Percentiles rank a stretch among this genome's conserved stretches.
These are phyloP conservation scores for Peromyscus leucopus DNA, from an alignment of 2,113 vertebrate genomes.

Conservation along the genomic window DNA sequence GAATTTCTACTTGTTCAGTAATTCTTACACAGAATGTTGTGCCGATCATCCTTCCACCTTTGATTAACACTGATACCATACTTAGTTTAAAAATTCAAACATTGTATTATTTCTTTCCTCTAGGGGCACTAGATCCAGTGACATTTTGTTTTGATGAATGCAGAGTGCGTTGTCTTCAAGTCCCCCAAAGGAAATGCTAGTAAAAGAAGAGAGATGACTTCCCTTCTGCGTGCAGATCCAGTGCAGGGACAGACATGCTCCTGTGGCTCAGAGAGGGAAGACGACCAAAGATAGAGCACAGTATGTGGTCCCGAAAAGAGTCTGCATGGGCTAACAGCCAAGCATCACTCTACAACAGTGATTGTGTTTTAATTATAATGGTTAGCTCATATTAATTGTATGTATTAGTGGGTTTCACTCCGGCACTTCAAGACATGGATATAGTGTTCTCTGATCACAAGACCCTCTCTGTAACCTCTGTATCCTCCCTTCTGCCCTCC, in stretches of 20 bases:
- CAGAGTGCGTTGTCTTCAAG: neutral
- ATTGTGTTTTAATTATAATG: neutral
- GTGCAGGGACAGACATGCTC: neutral
- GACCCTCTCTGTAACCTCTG: neutral
- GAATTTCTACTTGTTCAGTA: neutral
- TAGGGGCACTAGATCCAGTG: neutral
- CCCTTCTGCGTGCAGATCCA: neutral
- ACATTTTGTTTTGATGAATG: slow-evolving; percentile 31
- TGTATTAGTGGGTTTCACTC: neutral
- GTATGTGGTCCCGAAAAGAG: too few species aligned
- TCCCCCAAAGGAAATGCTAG: slow-evolving; percentile 21
- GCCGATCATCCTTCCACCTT: neutral
- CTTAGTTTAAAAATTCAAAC: neutral
- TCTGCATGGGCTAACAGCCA: neutral
- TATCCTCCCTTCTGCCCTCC: neutral
- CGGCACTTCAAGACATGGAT: neutral
- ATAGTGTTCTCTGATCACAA: neutral
- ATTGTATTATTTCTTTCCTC: slow-evolving; percentile 15
- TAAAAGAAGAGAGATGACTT: neutral
- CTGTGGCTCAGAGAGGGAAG: neutral
- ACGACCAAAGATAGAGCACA: neutral
- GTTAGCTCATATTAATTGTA: neutral
- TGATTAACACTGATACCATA: slow-evolving; percentile 6
- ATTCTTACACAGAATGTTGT: neutral
- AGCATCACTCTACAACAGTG: neutral